These are phyloP conservation scores for Scophthalmus maximus DNA, from an alignment of 2,113 vertebrate species.

Conservation along the genomic window DNA sequence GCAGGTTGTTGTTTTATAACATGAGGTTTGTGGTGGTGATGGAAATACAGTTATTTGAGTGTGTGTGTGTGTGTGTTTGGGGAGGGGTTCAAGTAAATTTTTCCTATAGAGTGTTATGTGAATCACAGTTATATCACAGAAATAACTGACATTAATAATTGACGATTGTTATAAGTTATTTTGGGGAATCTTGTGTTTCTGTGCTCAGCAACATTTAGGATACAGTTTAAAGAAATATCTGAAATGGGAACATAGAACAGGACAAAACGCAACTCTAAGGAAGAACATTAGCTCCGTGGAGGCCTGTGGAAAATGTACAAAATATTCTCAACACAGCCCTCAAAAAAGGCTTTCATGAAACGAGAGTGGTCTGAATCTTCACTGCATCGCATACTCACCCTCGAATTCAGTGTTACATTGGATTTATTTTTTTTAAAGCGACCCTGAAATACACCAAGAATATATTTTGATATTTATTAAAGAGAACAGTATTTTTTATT, in stretches of 20 bases:
- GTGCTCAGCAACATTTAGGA: neutral
- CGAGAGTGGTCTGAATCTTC: neutral
- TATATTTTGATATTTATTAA: neutral
- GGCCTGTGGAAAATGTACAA: neutral
- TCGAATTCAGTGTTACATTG: neutral
- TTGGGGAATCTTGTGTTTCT: no score
- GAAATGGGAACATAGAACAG: neutral
- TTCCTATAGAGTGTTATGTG: no score
- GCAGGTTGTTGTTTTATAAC: neutral
- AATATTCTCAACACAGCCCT: neutral
- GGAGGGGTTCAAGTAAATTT: no score
- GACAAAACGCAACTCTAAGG: neutral
- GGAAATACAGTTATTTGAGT: no score
- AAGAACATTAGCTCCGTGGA: neutral
- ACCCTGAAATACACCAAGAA: neutral
- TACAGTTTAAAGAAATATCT: no score
- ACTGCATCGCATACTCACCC: neutral
- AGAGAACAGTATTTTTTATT: neutral
- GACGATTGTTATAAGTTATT: no score
- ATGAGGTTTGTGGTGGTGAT: no score
- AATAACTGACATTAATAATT: no score
- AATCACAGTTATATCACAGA: no score
- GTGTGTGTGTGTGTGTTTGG: no score
- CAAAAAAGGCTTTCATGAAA: no score
- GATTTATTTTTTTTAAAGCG: no score